phyloP scores from a whole-genome alignment of 2,888 invertebrate genomes.

The Ornithoptera alexandrae region DNA sequence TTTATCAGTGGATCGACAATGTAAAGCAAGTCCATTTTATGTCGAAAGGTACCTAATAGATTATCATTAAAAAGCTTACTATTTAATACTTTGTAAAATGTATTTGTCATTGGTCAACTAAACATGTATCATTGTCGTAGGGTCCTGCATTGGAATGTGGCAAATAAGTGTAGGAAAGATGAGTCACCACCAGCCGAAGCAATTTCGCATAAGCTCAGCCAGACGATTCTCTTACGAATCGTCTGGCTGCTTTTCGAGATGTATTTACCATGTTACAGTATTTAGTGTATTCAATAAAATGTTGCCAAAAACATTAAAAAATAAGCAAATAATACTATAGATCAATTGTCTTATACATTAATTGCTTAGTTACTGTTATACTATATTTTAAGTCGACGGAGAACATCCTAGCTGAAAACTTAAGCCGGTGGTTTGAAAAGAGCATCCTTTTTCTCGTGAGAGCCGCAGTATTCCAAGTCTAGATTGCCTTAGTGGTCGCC shows the following conservation, averaged over 20 bases:
- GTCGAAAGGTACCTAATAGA: conserved; percentile 7
- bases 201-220: conserved; percentile 33
- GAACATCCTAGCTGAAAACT: too few species aligned
- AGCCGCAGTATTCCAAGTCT: too few species aligned
- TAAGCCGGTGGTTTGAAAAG: too few species aligned
- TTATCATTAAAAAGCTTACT: background rate
- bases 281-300: conserved; percentile 24
- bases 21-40: conserved; percentile 22
- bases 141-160: conserved; percentile 27
- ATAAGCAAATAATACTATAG: too few species aligned
- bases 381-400: too few species aligned
- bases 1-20: conserved; percentile 13
- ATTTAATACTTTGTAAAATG: background rate
- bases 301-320: too few species aligned
- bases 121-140: background rate
- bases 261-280: conserved; percentile 36
- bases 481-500: too few species aligned
- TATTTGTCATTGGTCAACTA: background rate
- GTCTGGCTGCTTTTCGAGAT: conserved; percentile 31
- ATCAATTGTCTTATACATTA: too few species aligned
- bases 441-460: too few species aligned
- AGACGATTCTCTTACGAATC: conserved; percentile 22
- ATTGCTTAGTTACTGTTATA: too few species aligned
- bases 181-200: conserved; percentile 44
- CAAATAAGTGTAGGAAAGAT: conserved; percentile 37